These are phyloP conservation scores for Cyphomyrmex costatus DNA, from an alignment of 1,140 invertebrate genomes.

Conservation along the genomic window DNA sequence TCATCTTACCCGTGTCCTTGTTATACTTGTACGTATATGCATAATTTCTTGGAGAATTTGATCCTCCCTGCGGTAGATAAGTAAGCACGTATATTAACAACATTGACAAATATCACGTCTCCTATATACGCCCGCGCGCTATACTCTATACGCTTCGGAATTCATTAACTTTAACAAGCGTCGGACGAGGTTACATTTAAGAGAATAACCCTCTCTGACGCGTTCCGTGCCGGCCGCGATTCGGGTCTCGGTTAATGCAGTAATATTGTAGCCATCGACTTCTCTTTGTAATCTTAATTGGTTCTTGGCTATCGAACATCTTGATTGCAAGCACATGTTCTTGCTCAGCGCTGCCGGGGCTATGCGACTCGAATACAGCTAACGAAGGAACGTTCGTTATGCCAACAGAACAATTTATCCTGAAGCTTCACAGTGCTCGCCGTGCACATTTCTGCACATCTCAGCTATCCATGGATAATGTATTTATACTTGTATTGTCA, in stretches of 20 bases:
- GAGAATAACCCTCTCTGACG: slow-evolving; percentile 59
- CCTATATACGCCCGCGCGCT: background rate
- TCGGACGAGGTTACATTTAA: slow-evolving; percentile 71
- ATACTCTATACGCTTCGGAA: background rate
- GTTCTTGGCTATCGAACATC: slow-evolving; percentile 61
- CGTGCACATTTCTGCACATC: slow-evolving; percentile 26
- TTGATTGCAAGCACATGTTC: slow-evolving; percentile 67
- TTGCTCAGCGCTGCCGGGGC: slow-evolving; percentile 47
- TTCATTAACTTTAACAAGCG: slow-evolving; percentile 67
- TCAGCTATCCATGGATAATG: slow-evolving; percentile 27
- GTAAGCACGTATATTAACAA: slow-evolving; percentile 41
- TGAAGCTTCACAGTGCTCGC: slow-evolving; percentile 1
- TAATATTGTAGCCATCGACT: slow-evolving; percentile 58
- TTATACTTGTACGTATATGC: slow-evolving; percentile 7
- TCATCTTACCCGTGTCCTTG: background rate
- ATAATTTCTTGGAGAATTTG: slow-evolving; percentile 18
- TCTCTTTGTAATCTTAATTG: slow-evolving; percentile 76
- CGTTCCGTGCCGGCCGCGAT: slow-evolving; percentile 55
- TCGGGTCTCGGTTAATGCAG: slow-evolving; percentile 62
- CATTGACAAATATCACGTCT: slow-evolving; percentile 48
- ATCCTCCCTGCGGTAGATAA: slow-evolving; percentile 20
- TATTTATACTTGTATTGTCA: slow-evolving; percentile 25
- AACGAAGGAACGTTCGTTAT: slow-evolving; percentile 55
- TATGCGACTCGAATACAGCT: slow-evolving; percentile 66
- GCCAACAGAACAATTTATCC: slow-evolving; percentile 55